phyloP scores from a whole-genome alignment of 2,797 vertebrate species.

The Enteromius anoplus region DNA sequence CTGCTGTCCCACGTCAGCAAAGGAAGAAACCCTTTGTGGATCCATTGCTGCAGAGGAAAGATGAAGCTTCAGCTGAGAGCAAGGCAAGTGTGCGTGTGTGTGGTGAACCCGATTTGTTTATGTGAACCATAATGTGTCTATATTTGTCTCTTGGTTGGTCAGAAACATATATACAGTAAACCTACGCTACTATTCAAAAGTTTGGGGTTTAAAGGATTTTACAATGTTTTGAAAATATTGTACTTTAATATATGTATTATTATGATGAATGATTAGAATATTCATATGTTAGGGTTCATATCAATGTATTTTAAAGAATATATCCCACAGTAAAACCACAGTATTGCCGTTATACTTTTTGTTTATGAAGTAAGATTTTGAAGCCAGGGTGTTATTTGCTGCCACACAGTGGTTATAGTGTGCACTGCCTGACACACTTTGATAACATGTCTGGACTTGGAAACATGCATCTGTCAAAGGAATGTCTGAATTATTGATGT shows the following conservation, averaged over 20 bases:
- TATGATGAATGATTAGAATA: not conserved
- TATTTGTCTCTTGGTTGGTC: not conserved
- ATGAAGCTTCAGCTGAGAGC: conserved; percentile 76
- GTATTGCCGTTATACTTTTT: not conserved
- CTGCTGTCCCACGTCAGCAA: conserved; percentile 69
- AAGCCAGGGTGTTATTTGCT: conserved; percentile 7
- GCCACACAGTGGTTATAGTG: conserved; percentile 33
- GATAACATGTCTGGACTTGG: not conserved
- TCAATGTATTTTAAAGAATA: not conserved
- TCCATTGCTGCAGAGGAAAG: conserved; percentile 75
- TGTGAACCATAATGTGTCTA: not conserved
- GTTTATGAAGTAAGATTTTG: not conserved
- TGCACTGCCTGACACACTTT: conserved; percentile 10
- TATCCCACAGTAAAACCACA: not conserved
- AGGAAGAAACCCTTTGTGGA: conserved; percentile 72
- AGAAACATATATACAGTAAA: too few relatives aligned
- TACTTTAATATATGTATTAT: not conserved
- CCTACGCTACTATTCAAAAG: too few relatives aligned
- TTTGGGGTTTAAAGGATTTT: not conserved
- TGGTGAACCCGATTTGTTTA: conserved; percentile 3
- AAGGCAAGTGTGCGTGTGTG: conserved; percentile 72
- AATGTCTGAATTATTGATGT: conserved; percentile 5
- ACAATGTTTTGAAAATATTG: not conserved
- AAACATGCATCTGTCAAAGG: not conserved
- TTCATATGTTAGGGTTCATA: not conserved